These are phyloP conservation scores for Aurelia sp. DNA, from an alignment of 30 jellyfish, hydroid and myxozoan species.

Conservation along the genomic window DNA sequence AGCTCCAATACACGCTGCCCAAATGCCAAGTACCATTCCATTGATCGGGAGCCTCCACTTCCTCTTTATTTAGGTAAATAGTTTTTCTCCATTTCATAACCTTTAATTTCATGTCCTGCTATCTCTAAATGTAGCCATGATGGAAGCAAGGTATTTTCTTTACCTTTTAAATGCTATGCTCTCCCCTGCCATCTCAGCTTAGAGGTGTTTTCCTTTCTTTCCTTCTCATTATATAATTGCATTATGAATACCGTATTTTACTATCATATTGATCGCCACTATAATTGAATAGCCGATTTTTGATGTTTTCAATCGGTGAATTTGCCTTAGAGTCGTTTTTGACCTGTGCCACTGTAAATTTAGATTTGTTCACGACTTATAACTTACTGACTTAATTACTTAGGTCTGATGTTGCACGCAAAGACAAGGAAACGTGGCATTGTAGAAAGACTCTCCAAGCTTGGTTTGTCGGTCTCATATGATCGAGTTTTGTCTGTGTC, in stretches of 20 bases:
- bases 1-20: not conserved
- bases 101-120: not conserved
- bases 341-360: not conserved
- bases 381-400: not conserved
- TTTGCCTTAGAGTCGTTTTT: too few species aligned
- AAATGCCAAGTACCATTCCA: constrained; percentile 2
- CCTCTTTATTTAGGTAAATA: constrained; percentile 8
- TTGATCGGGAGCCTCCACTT: constrained; percentile 29
- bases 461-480: constrained; percentile 38
- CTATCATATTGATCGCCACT: not conserved
- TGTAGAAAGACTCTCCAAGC: constrained; percentile 1
- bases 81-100: not conserved
- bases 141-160: not conserved
- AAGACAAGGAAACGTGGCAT: constrained; percentile 22
- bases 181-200: not conserved
- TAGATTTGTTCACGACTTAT: not conserved
- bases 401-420: constrained; percentile 41
- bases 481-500: constrained; percentile 32
- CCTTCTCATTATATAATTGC: not conserved
- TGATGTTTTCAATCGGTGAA: too few species aligned
- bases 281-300: too few species aligned
- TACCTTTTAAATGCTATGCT: not conserved
- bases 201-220: not conserved
- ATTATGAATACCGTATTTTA: not conserved
- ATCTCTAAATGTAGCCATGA: not conserved